These are phyloP conservation scores for Nematopogon swammerdamellus DNA, from an alignment of 2,888 invertebrate genomes.

Conservation along the genomic window DNA sequence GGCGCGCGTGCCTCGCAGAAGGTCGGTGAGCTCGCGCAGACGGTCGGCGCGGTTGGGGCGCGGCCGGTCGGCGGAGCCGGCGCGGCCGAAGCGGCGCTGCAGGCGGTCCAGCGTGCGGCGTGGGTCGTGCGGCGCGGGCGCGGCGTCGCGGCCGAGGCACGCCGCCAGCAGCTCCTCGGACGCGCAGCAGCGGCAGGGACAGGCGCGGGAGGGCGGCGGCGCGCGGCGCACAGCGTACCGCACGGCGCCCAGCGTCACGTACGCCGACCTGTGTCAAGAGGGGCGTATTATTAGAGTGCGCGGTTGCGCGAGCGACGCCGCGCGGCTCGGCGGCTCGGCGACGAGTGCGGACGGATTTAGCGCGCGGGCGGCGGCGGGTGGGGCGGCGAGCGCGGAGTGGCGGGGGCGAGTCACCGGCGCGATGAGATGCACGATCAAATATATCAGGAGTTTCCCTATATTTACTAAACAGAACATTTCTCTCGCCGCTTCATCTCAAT, in stretches of 20 bases:
- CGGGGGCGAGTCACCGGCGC: neutral
- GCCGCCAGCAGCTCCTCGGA: constrained; percentile 54
- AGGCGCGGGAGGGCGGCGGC: constrained; percentile 55
- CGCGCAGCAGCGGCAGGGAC: constrained; percentile 51
- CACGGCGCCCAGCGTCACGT: constrained; percentile 67
- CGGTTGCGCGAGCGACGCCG: constrained; percentile 18
- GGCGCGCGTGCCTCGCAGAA: constrained; percentile 60
- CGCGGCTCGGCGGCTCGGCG: constrained; percentile 40
- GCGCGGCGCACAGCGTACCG: constrained; percentile 68
- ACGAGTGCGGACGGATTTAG: constrained; percentile 49
- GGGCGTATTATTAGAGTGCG: constrained; percentile 26
- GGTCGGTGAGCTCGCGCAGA: constrained; percentile 72
- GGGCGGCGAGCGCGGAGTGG: no score
- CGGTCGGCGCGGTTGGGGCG: constrained; percentile 60
- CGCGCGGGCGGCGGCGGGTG: constrained; percentile 18
- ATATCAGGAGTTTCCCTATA: neutral
- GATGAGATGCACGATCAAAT: neutral
- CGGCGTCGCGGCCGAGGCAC: constrained; percentile 50
- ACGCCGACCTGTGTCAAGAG: constrained; percentile 53
- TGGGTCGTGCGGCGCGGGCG: constrained; percentile 60
- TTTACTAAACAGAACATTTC: neutral
- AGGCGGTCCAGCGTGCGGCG: constrained; percentile 78
- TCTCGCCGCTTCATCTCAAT: neutral
- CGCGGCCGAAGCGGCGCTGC: constrained; percentile 70
- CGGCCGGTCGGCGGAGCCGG: constrained; percentile 15